Conservation (phyloP, 2,113 vertebrate species). For the Rhinogobius similis region DNA sequence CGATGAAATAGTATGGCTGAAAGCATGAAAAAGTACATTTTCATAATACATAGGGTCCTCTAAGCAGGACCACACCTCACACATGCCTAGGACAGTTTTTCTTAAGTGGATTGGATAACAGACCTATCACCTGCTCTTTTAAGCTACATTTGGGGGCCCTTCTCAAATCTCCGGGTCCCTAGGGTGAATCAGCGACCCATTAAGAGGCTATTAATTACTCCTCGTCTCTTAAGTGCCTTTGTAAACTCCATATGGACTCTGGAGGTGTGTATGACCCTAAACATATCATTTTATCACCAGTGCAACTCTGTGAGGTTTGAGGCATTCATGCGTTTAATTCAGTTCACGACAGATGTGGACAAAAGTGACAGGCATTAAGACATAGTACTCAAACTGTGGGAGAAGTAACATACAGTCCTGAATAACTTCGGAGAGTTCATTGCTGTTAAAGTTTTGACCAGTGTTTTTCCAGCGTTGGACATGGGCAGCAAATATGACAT, state of each 20-base stretch:
- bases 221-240: conserved; percentile 27
- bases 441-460: too few species aligned
- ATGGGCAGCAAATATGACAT: too few species aligned
- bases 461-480: too few species aligned
- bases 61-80: neutral
- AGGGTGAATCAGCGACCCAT: conserved; percentile 48
- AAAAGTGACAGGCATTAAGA: neutral
- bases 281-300: conserved; percentile 54
- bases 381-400: too few species aligned
- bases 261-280: conserved; percentile 44
- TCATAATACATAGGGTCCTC: neutral
- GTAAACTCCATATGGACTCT: conserved; percentile 50
- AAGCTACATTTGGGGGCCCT: conserved; percentile 40
- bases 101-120: conserved; percentile 3
- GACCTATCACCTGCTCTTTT: conserved; percentile 38
- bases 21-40: too few species aligned
- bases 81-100: neutral
- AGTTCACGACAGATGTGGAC: conserved; percentile 31
- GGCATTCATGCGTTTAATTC: conserved; percentile 42
- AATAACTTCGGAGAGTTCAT: too few species aligned
- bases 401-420: too few species aligned
- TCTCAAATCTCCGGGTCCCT: conserved; percentile 39
- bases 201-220: conserved; percentile 68
- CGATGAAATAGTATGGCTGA: too few species aligned
- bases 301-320: conserved; percentile 25